Evolutionary conservation across 2,113 vertebrate genomes (phyloP).

Genomic region (Butorides virescens): DNA sequence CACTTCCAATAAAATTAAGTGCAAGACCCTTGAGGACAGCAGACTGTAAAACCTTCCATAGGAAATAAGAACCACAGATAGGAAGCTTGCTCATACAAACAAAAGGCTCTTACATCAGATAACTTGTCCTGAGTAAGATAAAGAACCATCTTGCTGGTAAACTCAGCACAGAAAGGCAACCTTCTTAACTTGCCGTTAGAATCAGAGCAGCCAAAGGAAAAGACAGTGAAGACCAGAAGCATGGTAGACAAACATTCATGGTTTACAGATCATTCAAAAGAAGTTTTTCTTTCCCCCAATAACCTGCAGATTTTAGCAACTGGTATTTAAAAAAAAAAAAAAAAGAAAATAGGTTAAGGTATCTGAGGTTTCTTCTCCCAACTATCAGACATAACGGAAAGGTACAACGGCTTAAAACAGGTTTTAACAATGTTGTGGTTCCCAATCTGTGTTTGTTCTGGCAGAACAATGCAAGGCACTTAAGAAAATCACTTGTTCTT

Average conservation of each 20-base stretch:
- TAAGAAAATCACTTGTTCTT: background rate
- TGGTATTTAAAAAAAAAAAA: background rate
- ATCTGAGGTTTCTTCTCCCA: background rate
- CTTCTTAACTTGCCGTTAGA: background rate
- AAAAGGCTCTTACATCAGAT: background rate
- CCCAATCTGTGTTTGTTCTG: background rate
- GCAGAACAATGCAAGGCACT: background rate
- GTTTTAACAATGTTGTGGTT: background rate
- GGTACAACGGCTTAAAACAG: background rate
- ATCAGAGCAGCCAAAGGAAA: background rate
- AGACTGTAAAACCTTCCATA: background rate
- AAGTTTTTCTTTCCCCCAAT: background rate
- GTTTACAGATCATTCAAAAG: background rate
- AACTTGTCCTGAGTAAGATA: background rate
- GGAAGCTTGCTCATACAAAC: background rate
- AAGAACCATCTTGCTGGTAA: background rate
- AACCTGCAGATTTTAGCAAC: background rate
- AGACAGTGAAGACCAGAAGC: background rate
- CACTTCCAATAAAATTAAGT: background rate
- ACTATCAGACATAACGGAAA: background rate
- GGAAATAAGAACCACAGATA: background rate
- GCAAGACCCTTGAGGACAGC: background rate
- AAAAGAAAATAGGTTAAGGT: background rate
- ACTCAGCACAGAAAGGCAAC: background rate
- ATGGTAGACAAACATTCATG: background rate